Evolutionary conservation across 2,888 invertebrate species (phyloP), one percentile per base, ranked within the genome.

Genomic region (Gari tellinella): DNA sequence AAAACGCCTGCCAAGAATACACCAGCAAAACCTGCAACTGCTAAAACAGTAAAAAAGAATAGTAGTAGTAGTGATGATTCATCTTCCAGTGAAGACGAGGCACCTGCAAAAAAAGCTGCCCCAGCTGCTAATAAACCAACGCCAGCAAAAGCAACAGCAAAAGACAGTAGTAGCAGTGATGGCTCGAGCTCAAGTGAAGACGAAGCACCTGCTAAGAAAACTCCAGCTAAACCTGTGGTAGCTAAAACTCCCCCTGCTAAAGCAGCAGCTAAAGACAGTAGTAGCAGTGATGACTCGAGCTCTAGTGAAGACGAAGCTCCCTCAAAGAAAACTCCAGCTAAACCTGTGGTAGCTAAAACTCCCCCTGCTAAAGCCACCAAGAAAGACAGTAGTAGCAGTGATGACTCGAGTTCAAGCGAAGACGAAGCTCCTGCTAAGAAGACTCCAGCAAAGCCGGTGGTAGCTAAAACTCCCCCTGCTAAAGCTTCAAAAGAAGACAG

Each of bases 51-150:
- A 38, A 63, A 68, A 48, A 63, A 68, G 40, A 31, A 21, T 8
- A 58, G 62, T 17, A 70, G 69, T 55, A 72, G 61, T 52, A 52
- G 55, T 15, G 63, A 70, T 31, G 72, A 75, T 10, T 74, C 60
- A 37, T n/a, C 72, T 49, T 72, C 66, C 15, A 66, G 72, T 38
- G 79, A 82, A 19, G 73, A 77, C 49, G 76, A 68, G 55, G 41
- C 51, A 41, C 14, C 48, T 3, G 23, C 53, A 2, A 38, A 25
- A 15, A 74, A 70, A 60, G 26, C 55, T 0, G 21, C 56, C n/a
- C 58, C 53, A 19, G 68, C 19, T 25, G 19, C 41, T 17, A 67
- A 46, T 21, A 81, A 76, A 60, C 61, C 43, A 21, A 55, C 26
- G 46, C 63, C 26, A 17, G 26, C 53, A 19, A 70, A 57, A 51